phyloP scores from a whole-genome alignment of 2,888 invertebrate genomes.

The Cordilura impudica region DNA sequence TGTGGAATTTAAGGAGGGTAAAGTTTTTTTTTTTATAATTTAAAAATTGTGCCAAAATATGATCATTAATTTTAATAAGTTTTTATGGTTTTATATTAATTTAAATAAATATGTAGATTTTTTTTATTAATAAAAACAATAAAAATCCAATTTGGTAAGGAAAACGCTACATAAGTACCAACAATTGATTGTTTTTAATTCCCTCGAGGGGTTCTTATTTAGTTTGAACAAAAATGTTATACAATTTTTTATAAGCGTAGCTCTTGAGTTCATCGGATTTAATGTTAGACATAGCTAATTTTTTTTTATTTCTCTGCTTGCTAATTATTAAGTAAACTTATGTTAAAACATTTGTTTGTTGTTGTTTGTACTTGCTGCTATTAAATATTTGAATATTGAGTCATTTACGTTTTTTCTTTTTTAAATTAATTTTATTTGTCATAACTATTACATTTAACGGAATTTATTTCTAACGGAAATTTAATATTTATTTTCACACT shows the following conservation, averaged over 20 bases:
- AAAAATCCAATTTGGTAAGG: not conserved
- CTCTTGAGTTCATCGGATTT: not conserved
- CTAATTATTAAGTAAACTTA: not conserved
- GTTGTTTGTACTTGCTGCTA: not conserved
- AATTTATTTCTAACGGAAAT: slow-evolving; percentile 48
- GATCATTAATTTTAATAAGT: not conserved
- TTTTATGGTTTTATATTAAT: not conserved
- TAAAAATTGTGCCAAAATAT: not conserved
- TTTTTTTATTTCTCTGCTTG: not conserved
- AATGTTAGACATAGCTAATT: not conserved
- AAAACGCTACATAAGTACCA: not conserved
- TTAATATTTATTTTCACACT: slow-evolving; percentile 6
- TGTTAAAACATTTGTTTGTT: too few relatives aligned
- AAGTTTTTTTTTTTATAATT: not conserved
- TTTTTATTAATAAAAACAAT: not conserved
- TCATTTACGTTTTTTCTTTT: not conserved
- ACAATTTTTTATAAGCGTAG: not conserved
- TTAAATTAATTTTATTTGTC: slow-evolving; percentile 17
- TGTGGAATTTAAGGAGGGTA: not conserved
- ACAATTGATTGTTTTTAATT: not conserved
- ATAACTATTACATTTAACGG: slow-evolving; percentile 38
- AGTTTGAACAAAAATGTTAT: not conserved
- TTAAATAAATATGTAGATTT: not conserved
- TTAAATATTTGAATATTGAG: not conserved
- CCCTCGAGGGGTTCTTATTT: not conserved